Evolutionary conservation across 2,888 invertebrate genomes (phyloP).

Genomic region (Microplitis manilae): DNA sequence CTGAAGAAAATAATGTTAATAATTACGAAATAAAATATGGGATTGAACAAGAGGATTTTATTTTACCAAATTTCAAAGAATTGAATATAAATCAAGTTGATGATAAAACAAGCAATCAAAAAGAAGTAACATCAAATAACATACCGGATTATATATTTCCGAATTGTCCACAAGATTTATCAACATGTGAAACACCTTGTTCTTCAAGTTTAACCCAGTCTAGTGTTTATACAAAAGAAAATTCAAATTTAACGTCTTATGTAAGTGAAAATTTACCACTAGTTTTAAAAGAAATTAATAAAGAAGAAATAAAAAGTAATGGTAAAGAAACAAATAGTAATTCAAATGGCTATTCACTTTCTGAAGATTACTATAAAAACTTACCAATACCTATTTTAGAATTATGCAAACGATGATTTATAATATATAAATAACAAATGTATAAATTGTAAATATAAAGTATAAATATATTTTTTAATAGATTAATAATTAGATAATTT

Average conservation of each 20-base stretch:
- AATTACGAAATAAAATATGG: background rate
- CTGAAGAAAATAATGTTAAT: background rate
- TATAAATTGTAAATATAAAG: background rate
- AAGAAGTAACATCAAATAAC: background rate
- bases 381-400: conserved; percentile 11
- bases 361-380: background rate
- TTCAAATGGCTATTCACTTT: background rate
- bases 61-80: conserved; percentile 36
- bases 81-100: background rate
- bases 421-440: too few relatives aligned
- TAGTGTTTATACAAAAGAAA: background rate
- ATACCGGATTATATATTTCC: background rate
- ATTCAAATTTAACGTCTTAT: background rate
- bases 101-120: background rate
- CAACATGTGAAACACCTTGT: background rate
- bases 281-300: background rate
- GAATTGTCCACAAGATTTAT: background rate
- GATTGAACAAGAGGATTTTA: conserved; percentile 8
- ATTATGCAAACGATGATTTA: background rate
- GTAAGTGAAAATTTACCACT: background rate
- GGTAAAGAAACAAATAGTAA: background rate
- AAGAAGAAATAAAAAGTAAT: background rate
- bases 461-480: too few relatives aligned
- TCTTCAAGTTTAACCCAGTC: background rate
- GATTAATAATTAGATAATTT: too few relatives aligned